A percentile compares a stretch with the other conserved stretches of the same genome.
Evolutionary conservation across 2,113 vertebrate species (phyloP).

Genomic region (Pyrgilauda ruficollis): DNA sequence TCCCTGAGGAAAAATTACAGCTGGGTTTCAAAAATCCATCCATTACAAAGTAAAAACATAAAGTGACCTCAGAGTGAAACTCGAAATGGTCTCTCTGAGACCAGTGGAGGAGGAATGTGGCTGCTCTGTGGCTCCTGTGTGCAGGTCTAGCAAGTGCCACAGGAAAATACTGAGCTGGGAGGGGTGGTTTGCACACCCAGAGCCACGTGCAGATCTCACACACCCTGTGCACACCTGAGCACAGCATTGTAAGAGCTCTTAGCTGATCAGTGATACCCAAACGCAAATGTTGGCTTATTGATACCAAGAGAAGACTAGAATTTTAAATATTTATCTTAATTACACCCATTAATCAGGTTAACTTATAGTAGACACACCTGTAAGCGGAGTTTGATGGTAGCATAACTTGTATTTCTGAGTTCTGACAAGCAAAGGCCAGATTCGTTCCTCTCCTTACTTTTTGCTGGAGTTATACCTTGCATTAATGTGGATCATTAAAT

Average conservation of each 20-base stretch:
- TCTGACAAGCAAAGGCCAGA: not conserved
- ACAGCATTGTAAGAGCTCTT: rapidly evolving
- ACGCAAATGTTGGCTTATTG: not conserved
- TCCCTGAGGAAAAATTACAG: not conserved
- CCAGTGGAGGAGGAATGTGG: not conserved
- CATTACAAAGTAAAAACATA: not conserved
- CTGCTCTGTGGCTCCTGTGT: not conserved
- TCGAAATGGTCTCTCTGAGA: not conserved
- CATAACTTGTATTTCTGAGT: not conserved
- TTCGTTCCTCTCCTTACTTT: not conserved
- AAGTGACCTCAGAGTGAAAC: not conserved
- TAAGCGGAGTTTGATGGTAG: not conserved
- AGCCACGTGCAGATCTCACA: rapidly evolving
- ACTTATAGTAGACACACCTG: not conserved
- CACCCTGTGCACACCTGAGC: not conserved
- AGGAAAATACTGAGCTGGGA: not conserved
- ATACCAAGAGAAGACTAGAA: not conserved
- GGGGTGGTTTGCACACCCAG: not conserved
- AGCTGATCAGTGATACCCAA: not conserved
- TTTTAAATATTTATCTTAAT: not conserved
- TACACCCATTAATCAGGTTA: not conserved
- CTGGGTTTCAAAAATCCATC: not conserved
- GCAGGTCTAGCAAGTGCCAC: not conserved
- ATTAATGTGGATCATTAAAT: rapidly evolving
- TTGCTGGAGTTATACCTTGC: rapidly evolving